Percentiles rank a stretch among this genome's conserved stretches.
Conservation (phyloP, 2,113 vertebrate species). For the Perca flavescens region DNA sequence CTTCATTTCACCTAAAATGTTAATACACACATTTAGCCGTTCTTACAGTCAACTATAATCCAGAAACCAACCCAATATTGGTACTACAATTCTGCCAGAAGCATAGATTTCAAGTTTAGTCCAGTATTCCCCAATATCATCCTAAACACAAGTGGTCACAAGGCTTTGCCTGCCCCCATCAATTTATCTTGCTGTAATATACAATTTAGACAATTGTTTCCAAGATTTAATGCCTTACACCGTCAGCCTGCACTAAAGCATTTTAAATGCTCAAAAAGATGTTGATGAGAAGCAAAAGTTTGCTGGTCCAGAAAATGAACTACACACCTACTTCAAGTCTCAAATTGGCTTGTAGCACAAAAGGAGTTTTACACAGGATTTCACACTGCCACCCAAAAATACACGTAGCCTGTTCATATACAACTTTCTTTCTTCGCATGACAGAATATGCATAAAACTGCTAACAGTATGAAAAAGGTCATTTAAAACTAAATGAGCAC, state of each 20-base stretch:
- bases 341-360: constrained; percentile 4
- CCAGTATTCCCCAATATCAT: constrained; percentile 19
- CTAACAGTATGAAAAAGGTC: background rate
- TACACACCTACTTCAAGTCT: constrained; percentile 19
- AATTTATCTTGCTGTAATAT: constrained; percentile 10
- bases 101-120: background rate
- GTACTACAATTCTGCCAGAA: constrained; percentile 17
- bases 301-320: constrained; percentile 36
- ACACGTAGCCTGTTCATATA: constrained; percentile 6
- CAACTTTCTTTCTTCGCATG: constrained; percentile 28
- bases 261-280: constrained; percentile 29
- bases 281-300: constrained; percentile 14
- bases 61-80: constrained; percentile 2
- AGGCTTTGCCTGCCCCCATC: constrained; percentile 55
- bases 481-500: constrained; percentile 18
- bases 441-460: constrained; percentile 24
- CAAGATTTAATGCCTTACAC: constrained; percentile 5
- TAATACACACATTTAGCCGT: background rate
- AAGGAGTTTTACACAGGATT: constrained; percentile 29
- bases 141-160: constrained; percentile 1
- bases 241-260: constrained; percentile 77
- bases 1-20: background rate
- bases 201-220: background rate
- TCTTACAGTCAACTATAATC: background rate
- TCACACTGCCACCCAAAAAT: constrained; percentile 49